Percentiles rank a stretch among this genome's conserved stretches.
Conservation (phyloP, 2,888 invertebrate genomes). For the Parapristionchus giblindavisi region DNA sequence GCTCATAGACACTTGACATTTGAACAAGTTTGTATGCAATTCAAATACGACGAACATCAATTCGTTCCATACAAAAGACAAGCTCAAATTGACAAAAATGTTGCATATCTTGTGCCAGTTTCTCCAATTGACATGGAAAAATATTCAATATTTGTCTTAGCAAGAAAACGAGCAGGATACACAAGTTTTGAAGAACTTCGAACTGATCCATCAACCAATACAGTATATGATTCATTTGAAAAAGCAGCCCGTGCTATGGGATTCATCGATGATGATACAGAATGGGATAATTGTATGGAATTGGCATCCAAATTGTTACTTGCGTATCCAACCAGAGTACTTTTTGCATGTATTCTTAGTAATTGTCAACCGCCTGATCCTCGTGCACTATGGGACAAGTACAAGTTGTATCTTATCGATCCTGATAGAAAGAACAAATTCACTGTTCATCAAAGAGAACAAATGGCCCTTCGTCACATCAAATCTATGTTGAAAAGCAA, state of each 20-base stretch:
- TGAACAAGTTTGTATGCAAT: not conserved
- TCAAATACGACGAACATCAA: not conserved
- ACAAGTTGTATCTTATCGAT: not conserved
- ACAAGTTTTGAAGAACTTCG: not conserved
- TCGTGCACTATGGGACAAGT: slow-evolving; percentile 3
- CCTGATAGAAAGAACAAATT: not conserved
- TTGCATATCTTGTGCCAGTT: not conserved
- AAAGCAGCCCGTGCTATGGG: slow-evolving; percentile 15
- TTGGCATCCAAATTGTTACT: not conserved
- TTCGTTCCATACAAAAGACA: not conserved
- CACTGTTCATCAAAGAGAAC: slow-evolving; percentile 1
- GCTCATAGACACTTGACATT: not conserved
- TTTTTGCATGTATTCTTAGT: slow-evolving; percentile 18
- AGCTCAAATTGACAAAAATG: slow-evolving; percentile 11
- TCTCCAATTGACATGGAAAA: not conserved
- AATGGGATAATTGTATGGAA: slow-evolving; percentile 28
- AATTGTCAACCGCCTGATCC: slow-evolving; percentile 4
- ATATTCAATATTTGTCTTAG: slow-evolving; percentile 13
- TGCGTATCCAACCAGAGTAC: not conserved
- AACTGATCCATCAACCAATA: not conserved
- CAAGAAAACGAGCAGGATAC: not conserved
- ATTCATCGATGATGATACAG: slow-evolving; percentile 11
- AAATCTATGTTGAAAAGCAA: slow-evolving; percentile 4
- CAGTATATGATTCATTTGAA: not conserved
- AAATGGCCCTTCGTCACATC: slow-evolving; percentile 6